Percentiles rank a stretch among this genome's conserved stretches.
Evolutionary conservation across 1,140 invertebrate species (phyloP).

Genomic region (Lanistes nyassanus): DNA sequence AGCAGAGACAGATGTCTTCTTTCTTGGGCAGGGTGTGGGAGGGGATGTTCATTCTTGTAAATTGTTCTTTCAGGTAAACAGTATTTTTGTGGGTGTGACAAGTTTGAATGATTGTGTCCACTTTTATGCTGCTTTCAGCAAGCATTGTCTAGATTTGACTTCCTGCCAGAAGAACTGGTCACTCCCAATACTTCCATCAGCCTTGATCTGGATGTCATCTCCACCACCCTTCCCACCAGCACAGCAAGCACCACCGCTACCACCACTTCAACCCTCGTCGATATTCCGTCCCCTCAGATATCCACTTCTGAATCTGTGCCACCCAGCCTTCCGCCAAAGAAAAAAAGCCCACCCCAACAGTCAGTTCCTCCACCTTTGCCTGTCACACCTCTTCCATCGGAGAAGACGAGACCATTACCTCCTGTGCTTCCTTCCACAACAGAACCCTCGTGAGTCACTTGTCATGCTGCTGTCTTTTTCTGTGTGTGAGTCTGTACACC

Average conservation of each 20-base stretch:
- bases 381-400: constrained; percentile 18
- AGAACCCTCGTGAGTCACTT: constrained; percentile 44
- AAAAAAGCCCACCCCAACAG: constrained; percentile 26
- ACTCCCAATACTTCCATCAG: constrained; percentile 42
- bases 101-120: background rate
- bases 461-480: background rate
- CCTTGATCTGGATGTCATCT: constrained; percentile 41
- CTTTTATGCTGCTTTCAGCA: constrained; percentile 41
- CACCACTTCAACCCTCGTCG: background rate
- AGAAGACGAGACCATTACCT: constrained; percentile 30
- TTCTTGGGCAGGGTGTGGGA: no score
- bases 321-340: constrained; percentile 17
- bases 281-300: background rate
- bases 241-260: constrained; percentile 4
- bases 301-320: constrained; percentile 57
- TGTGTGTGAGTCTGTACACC: background rate
- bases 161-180: constrained; percentile 52
- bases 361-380: constrained; percentile 21
- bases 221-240: constrained; percentile 52
- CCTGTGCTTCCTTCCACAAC: constrained; percentile 20
- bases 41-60: no score
- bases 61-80: no score
- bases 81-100: no score
- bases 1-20: no score
- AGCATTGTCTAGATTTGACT: constrained; percentile 57